Base-by-base conservation (phyloP, 2,888 invertebrate genomes). In the Drosophila borealis region DNA sequence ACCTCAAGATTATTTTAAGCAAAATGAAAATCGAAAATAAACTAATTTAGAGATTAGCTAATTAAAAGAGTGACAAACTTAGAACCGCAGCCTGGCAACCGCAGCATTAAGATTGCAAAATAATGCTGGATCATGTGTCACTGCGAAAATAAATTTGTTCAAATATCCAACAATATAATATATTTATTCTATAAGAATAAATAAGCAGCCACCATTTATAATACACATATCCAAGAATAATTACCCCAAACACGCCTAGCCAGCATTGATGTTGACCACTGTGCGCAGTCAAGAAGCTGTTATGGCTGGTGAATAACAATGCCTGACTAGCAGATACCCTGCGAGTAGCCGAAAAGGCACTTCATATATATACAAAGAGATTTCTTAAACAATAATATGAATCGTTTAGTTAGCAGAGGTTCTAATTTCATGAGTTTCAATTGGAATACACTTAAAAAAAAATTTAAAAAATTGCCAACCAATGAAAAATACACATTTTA, bases 191-290 rank as follows among this genome's bases (percentile, higher is more conserved):
- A 36, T 44, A 17, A 9, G 4, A 34, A 48, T 36, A 33, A 37
- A n/a, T n/a, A 21, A 36, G 8, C 4, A 21, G 17, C 6, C 42
- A 36, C 9, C n/a, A 19, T 39, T 33, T 9, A 41, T 25, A n/a
- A 25, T 11, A 45, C 29, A 25, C 0, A 37, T 42, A 57, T 45
- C 13, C 41, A 41, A 41, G 11, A 45, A 48, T 62, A 72, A 14
- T n/a, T 25, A 9, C 9, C 21, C 37, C 54, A n/a, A 17, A 25
- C 4, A 11, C 9, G 25, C 25, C 6, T 0, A 8, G 25, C 6
- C 25, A 25, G 25, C 25, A 29, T 29, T 29, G 29, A 29, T 33
- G 13, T 41, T 54, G 11, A 57, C 74, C 74, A 74, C 78, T 72
- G 74, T 74, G 67, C 73, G 42, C 21, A 34, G 56, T 46, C 34